phyloP scores from a whole-genome alignment of 2,797 vertebrate genomes.

The Crenichthys baileyi region DNA sequence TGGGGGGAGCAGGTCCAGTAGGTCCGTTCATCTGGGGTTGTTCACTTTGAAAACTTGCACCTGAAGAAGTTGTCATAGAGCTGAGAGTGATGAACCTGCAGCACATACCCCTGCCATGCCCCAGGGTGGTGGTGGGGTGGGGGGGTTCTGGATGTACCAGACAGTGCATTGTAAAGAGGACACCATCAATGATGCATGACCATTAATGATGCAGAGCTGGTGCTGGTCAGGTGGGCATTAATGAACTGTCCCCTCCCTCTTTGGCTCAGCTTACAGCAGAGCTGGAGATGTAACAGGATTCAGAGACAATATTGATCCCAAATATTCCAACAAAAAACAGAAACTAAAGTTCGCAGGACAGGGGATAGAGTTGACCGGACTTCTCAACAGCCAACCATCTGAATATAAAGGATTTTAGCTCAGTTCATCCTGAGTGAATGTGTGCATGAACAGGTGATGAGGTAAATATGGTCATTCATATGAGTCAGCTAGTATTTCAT shows the following conservation, averaged over 20 bases:
- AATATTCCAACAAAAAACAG: background rate
- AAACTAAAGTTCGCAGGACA: background rate
- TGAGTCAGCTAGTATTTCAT: too few species aligned
- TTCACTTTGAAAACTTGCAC: conserved; percentile 10
- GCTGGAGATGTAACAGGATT: background rate
- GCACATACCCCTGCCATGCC: background rate
- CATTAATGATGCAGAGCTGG: conserved; percentile 78
- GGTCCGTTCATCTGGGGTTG: conserved; percentile 60
- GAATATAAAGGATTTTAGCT: background rate
- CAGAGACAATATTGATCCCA: background rate
- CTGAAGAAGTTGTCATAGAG: background rate
- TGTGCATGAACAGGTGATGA: too few species aligned
- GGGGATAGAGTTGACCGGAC: too few species aligned
- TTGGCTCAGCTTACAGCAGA: conserved; percentile 68
- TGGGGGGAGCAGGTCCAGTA: conserved; percentile 31
- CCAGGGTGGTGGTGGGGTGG: conserved; percentile 18
- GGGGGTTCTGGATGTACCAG: conserved; percentile 6
- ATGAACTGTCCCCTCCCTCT: conserved; percentile 45
- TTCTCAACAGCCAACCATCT: background rate
- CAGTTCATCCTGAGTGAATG: too few species aligned
- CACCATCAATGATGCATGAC: conserved; percentile 74
- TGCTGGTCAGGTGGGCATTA: conserved; percentile 66
- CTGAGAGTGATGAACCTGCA: background rate
- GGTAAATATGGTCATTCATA: too few species aligned
- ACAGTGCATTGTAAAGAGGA: conserved; percentile 42